Evolutionary conservation across 1,140 invertebrate species (phyloP).

Genomic region (Anoplolepis gracilipes): DNA sequence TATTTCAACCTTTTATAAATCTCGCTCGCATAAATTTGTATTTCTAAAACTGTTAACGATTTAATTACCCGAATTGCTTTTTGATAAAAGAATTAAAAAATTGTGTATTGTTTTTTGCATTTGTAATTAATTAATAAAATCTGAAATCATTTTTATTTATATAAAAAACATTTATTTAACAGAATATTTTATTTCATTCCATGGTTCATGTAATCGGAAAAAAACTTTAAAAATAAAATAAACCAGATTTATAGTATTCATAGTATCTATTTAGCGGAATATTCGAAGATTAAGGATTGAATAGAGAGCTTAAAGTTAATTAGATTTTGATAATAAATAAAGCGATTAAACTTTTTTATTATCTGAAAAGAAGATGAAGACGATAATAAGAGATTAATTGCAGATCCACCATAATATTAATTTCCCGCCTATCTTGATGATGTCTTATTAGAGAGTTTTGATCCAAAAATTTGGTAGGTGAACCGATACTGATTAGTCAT

Average conservation of each 20-base stretch:
- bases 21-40: neutral
- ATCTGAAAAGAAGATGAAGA: neutral
- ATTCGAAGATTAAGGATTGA: neutral
- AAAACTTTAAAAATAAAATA: slow-evolving; percentile 5
- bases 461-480: slow-evolving; percentile 20
- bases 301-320: neutral
- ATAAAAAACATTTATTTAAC: slow-evolving; percentile 5
- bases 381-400: neutral
- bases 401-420: neutral
- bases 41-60: slow-evolving; percentile 13
- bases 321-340: neutral
- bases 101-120: neutral
- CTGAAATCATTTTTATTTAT: neutral
- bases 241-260: neutral
- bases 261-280: neutral
- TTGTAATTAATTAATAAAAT: neutral
- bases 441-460: slow-evolving; percentile 45
- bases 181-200: slow-evolving; percentile 13
- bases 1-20: neutral
- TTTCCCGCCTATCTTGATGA: neutral
- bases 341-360: neutral
- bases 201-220: neutral
- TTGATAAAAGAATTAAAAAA: slow-evolving; percentile 9
- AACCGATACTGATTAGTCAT: slow-evolving; percentile 38
- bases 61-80: neutral